These are phyloP conservation scores for Pantherophis alleghaniensis DNA, from an alignment of 2,797 vertebrate genomes.

Conservation along the genomic window DNA sequence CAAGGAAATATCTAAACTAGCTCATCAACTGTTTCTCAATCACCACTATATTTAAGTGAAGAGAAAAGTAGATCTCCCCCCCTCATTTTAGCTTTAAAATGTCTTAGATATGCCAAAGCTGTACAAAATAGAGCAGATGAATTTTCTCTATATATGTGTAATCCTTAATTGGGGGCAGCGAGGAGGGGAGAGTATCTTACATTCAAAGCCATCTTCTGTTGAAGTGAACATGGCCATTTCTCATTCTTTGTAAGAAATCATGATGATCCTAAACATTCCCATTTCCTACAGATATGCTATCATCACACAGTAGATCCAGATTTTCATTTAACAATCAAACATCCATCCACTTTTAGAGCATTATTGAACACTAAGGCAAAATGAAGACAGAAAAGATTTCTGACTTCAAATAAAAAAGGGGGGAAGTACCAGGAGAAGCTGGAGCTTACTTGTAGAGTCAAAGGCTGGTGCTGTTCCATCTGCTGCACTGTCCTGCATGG, in stretches of 20 bases:
- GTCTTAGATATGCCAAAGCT: background rate
- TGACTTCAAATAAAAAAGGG: background rate
- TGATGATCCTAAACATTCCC: background rate
- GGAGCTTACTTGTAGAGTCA: conserved; percentile 78
- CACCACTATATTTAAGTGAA: background rate
- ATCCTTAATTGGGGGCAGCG: background rate
- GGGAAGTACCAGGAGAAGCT: conserved; percentile 4
- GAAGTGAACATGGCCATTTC: background rate
- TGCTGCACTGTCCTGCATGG: conserved; percentile 85
- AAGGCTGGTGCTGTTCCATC: conserved; percentile 87
- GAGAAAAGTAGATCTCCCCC: background rate
- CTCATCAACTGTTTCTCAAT: background rate
- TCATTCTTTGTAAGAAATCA: background rate
- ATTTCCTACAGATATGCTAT: background rate
- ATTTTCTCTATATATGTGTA: background rate
- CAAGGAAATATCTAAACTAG: background rate
- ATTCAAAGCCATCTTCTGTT: background rate
- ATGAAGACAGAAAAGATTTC: background rate
- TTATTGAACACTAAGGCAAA: background rate
- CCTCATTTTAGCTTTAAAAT: background rate
- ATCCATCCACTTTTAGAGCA: background rate
- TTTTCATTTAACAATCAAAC: background rate
- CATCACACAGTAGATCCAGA: background rate
- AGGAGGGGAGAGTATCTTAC: background rate
- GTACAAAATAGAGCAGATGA: background rate